A percentile compares a stretch with the other conserved stretches of the same genome.
phyloP scores from a whole-genome alignment of 1,140 invertebrate genomes.

The Lordiphosa collinella region DNA sequence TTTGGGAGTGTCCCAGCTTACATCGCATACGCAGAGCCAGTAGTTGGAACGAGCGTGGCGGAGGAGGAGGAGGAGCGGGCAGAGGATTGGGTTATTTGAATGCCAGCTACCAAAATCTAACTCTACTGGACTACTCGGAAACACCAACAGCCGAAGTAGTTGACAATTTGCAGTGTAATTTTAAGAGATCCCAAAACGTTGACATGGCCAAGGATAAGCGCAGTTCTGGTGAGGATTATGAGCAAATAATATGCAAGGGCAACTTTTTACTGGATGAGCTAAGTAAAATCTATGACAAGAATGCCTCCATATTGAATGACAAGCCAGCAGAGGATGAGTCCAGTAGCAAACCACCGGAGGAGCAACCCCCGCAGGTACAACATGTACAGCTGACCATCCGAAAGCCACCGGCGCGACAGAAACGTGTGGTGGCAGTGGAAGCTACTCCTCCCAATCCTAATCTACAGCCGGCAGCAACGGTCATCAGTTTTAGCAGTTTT shows the following conservation, averaged over 20 bases:
- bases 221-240: slow-evolving; percentile 41
- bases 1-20: slow-evolving; percentile 30
- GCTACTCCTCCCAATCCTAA: not conserved
- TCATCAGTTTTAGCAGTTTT: slow-evolving; percentile 42
- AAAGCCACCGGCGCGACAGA: slow-evolving; percentile 53
- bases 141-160: slow-evolving; percentile 6
- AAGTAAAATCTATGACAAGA: slow-evolving; percentile 81
- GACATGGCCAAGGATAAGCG: slow-evolving; percentile 45
- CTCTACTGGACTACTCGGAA: slow-evolving; percentile 63
- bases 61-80: slow-evolving; percentile 3
- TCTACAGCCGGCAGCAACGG: slow-evolving; percentile 7
- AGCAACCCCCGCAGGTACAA: slow-evolving; percentile 32
- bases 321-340: slow-evolving; percentile 21
- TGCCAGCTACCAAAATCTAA: slow-evolving; percentile 73
- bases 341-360: not conserved
- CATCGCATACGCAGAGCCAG: slow-evolving; percentile 31
- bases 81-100: slow-evolving; percentile 57
- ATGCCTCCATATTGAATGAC: slow-evolving; percentile 81
- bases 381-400: slow-evolving; percentile 69
- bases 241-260: slow-evolving; percentile 65
- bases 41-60: slow-evolving; percentile 16
- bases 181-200: not conserved
- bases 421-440: slow-evolving; percentile 1
- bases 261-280: slow-evolving; percentile 78
- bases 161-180: not conserved